Conservation (phyloP, 2,888 invertebrate species). For the Lissocephala sabroskyi region DNA sequence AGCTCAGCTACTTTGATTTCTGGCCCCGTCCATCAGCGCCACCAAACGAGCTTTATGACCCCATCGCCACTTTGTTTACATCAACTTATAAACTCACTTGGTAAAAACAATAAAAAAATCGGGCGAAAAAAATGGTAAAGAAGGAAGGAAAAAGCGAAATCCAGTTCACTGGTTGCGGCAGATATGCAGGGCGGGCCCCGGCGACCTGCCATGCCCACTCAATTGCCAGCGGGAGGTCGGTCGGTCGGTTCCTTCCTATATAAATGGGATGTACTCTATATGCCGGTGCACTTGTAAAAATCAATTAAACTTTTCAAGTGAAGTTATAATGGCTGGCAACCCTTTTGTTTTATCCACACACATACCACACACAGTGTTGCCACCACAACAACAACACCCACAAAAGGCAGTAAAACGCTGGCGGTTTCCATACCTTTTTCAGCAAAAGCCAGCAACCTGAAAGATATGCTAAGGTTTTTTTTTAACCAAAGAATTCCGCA, state of each 20-base stretch:
- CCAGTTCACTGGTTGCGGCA: no score
- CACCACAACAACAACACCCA: not conserved
- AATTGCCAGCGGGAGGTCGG: not conserved
- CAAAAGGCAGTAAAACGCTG: no score
- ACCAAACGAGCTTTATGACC: no score
- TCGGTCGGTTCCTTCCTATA: not conserved
- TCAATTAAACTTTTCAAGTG: slow-evolving; percentile 63
- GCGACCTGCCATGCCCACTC: slow-evolving; percentile 20
- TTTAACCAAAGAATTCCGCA: not conserved
- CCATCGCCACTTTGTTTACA: slow-evolving; percentile 19
- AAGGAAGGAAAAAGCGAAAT: no score
- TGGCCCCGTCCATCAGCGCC: no score
- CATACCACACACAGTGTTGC: no score
- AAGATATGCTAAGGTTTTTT: no score
- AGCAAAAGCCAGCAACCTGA: no score
- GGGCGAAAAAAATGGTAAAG: not conserved
- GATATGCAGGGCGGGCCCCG: slow-evolving; percentile 16
- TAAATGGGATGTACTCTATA: slow-evolving; percentile 16
- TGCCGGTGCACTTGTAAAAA: slow-evolving; percentile 55
- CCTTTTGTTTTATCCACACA: slow-evolving; percentile 24
- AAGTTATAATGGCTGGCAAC: slow-evolving; percentile 57
- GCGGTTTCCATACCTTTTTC: no score
- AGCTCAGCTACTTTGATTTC: slow-evolving; percentile 14
- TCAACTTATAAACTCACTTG: slow-evolving; percentile 28
- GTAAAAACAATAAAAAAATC: slow-evolving; percentile 1